Evolutionary conservation across 2,888 invertebrate species (phyloP), one percentile per base, ranked within the genome.

Genomic region (Drosophila basisetae): DNA sequence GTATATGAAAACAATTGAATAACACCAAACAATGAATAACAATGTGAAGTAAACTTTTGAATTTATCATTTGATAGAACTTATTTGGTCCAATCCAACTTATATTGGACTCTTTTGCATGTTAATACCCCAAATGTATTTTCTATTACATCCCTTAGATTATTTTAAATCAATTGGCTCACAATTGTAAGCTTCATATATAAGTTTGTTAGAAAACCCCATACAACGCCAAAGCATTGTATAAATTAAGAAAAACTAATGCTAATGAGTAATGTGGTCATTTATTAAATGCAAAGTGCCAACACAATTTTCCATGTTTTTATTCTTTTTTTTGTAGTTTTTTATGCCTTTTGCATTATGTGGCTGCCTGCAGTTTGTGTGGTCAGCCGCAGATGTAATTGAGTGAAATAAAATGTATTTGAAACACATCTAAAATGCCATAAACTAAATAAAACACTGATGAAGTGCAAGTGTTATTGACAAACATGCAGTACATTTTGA

Each of bases 371-470:
- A 1, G 10, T 1, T 54, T 16, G 31, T 52, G 71, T 25, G 71
- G 71, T 50, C 18, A 28, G 35, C 71, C 71, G 35, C 70, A 71
- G 35, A 41, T 28, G 9, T 35, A 62, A 71, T 55, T 41, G 43
- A 56, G 31, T 41, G 22, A n/a, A 35, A 30, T 60, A 3, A 31
- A 25, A 70, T 39, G 47, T 22, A 56, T 61, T 70, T 28, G 31
- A 70, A 41, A 25, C 41, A 37, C 43, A 55, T 68, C 30, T n/a
- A 43, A 43, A 53, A 22, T n/a, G 4, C 47, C 28, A 31, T 37
- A 7, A 50, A 18, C 50, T 39, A 43, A 43, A 39, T 52, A 35
- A 18, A 30, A 25, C 52, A 43, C 35, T 22, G 41, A 68, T 41
- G n/a, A 68, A 41, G 30, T 43, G 59, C 16, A 39, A 11, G 33